Evolutionary conservation across 1,140 invertebrate genomes (phyloP), one percentile per base, ranked within the genome.

Genomic region (Fopius arisanus): DNA sequence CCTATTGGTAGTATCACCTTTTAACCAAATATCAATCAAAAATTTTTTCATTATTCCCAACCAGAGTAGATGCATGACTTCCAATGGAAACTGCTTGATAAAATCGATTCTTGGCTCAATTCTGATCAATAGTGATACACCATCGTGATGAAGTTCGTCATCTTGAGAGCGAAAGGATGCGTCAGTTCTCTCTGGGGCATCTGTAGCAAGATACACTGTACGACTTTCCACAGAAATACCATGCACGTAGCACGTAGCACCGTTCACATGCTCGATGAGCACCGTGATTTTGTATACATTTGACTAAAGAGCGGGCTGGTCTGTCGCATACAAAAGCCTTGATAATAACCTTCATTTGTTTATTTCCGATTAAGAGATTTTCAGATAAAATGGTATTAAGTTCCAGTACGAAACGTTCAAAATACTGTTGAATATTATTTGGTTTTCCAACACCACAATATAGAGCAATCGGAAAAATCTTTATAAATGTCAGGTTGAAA

Each of bases 301-400:
- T 75, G 26, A 72, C 10, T 51, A 74, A 6, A 5, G 69, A 67
- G 29, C 69, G 43, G 7, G 74, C 74, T 4, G 74, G 69, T 43
- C 65, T 67, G 28, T 75, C 69, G 23, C 74, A 75, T 3, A 75
- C 71, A 40, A 75, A 75, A 29, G 21, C 7, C 37, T 68, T 75
- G n/a, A 72, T 72, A 1, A 14, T 4, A 6, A 71, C 54, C 3
- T 33, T 14, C 16, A 40, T 41, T 16, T 41, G 19, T 23, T 43
- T 7, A 63, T 26, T 1, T n/a, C 41, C 12, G 16, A 72, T 66
- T 19, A 12, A 14, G n/a, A 72, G 63, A 48, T 59, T 59, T 28
- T 62, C 26, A 28, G 26, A 12, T 65, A 21, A 16, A 16, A 72
- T 40, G 2, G 19, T 14, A 72, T 72, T 72, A 14, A 72, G 28